Percentiles rank a stretch among this genome's conserved stretches.
phyloP scores from a whole-genome alignment of 2,797 vertebrate species.

The Tympanoctomys barrerae region DNA sequence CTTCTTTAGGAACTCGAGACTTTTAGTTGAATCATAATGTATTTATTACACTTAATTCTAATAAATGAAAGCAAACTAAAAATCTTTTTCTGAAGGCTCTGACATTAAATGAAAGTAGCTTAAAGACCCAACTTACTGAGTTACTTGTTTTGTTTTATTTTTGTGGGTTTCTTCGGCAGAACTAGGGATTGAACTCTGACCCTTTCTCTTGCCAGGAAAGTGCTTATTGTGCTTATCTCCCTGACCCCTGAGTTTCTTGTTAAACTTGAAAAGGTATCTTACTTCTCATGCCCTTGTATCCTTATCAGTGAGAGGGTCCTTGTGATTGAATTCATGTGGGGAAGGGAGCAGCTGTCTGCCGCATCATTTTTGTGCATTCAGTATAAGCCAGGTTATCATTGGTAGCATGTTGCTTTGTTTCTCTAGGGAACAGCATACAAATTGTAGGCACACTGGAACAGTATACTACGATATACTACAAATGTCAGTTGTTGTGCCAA shows the following conservation, averaged over 20 bases:
- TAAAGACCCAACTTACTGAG: background rate
- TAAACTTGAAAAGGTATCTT: background rate
- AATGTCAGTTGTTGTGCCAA: background rate
- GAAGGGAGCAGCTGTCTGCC: background rate
- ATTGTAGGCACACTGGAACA: background rate
- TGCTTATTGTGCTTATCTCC: too few species aligned
- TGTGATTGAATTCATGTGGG: background rate
- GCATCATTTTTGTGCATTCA: background rate
- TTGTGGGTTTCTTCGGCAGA: too few species aligned
- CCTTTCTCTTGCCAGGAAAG: too few species aligned
- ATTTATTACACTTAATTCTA: background rate
- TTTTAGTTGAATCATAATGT: background rate
- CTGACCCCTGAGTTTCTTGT: background rate
- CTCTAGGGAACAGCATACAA: background rate
- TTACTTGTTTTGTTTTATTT: background rate
- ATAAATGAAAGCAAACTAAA: constrained; percentile 26
- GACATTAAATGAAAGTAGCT: background rate
- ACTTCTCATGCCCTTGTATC: background rate
- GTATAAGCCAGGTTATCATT: background rate
- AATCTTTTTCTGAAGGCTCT: background rate
- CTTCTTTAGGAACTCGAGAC: background rate
- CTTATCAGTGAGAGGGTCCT: background rate
- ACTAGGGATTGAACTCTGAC: too few species aligned
- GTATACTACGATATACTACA: background rate
- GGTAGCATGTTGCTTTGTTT: background rate